Evolutionary conservation across 2,888 invertebrate species (phyloP).

Genomic region (Polydesmus complanatus): DNA sequence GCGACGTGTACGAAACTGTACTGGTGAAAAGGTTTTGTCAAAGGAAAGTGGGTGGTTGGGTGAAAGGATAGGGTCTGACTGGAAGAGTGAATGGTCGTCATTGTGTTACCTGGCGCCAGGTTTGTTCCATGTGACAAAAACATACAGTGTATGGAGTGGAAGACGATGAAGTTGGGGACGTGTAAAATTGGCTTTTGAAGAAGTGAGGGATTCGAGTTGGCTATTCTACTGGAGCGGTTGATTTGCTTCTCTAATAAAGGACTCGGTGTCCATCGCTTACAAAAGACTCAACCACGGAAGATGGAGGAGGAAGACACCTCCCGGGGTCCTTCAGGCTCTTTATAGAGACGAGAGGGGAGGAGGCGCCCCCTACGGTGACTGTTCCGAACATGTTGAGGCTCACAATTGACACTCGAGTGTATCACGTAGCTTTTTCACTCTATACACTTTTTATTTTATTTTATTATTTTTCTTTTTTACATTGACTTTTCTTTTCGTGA

Average conservation of each 20-base stretch:
- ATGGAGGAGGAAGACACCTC: background rate
- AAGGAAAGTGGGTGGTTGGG: background rate
- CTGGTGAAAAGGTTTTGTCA: too few species aligned
- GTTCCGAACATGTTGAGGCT: background rate
- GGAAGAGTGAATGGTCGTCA: background rate
- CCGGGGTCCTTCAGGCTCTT: background rate
- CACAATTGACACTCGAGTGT: slow-evolving; percentile 9
- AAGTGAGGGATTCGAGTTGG: background rate
- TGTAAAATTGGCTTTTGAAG: slow-evolving; percentile 16
- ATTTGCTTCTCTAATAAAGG: slow-evolving; percentile 14
- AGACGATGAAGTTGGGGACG: background rate
- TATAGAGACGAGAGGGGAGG: background rate
- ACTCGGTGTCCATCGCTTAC: background rate
- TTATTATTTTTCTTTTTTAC: background rate
- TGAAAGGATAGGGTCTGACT: background rate
- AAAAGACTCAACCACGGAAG: slow-evolving; percentile 12
- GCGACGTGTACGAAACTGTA: background rate
- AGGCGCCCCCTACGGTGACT: background rate
- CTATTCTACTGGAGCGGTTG: slow-evolving; percentile 14
- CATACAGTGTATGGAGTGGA: background rate
- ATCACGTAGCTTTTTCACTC: slow-evolving; percentile 1
- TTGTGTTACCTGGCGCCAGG: background rate
- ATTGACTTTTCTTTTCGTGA: too few species aligned
- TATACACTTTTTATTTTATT: background rate
- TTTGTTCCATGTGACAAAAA: background rate